phyloP scores from a whole-genome alignment of 2,113 vertebrate species.

The Rhizomys pruinosus region DNA sequence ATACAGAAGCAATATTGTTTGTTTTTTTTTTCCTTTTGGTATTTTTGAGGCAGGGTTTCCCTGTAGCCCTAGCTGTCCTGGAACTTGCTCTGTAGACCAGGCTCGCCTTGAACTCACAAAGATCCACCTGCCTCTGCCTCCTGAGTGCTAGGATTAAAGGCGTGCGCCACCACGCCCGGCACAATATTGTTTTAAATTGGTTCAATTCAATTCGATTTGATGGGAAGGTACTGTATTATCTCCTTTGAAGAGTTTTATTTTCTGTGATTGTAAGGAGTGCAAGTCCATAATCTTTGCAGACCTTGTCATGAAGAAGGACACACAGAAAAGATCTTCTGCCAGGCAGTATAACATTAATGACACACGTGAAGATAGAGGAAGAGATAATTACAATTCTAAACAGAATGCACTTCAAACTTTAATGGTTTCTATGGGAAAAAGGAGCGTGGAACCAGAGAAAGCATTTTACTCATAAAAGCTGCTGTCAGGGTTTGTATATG shows the following conservation, averaged over 20 bases:
- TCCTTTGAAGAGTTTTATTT: not conserved
- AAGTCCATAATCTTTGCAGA: not conserved
- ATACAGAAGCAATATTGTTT: too few species aligned
- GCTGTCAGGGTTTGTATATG: not conserved
- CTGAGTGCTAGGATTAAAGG: too few species aligned
- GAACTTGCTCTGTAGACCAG: too few species aligned
- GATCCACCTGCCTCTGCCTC: too few species aligned
- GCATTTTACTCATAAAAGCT: not conserved
- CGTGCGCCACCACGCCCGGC: too few species aligned
- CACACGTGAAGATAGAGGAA: not conserved
- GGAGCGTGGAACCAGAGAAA: not conserved
- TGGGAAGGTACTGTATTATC: not conserved
- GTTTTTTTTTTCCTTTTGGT: too few species aligned
- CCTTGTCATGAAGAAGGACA: not conserved
- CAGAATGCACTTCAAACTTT: not conserved
- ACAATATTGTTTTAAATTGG: not conserved
- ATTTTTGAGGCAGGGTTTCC: too few species aligned
- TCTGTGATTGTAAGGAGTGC: not conserved
- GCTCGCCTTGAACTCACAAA: too few species aligned
- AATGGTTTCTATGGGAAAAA: not conserved
- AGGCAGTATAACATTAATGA: not conserved
- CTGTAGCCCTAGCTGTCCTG: too few species aligned
- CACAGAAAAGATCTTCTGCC: not conserved
- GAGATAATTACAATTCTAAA: not conserved
- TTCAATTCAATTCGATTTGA: conserved; percentile 2